Base-by-base conservation (phyloP, 1,140 invertebrate species). In the Drosophila insularis region DNA sequence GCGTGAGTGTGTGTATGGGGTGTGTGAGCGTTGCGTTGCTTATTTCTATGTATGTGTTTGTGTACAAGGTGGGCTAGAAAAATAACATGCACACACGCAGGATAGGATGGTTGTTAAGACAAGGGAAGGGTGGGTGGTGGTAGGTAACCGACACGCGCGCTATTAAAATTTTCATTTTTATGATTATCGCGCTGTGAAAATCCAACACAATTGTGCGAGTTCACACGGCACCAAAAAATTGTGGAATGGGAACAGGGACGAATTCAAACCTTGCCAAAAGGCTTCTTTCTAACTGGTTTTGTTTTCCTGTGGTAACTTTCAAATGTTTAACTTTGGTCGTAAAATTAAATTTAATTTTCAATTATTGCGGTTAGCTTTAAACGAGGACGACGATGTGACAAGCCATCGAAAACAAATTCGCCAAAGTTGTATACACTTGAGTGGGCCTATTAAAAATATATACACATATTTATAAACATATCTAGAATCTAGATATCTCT, bases 301-400 rank as follows among this genome's bases (percentile, higher is more conserved):
- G 64, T 68, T 54, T 23, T 19, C 27, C 70, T 13, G 40, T 10
- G 43, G 43, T 17, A 19, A 21, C 43, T 50, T 60, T 53, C 72
- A 76, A 76, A 75, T 87, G 75, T 86, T 80, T 72, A 90, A 86
- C 86, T 86, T 90, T 80, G 71, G 69, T 63, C 74, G 82, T 90
- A 86, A 90, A 90, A 86, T 90, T 78, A 90, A 71, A 90, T 82
- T 90, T 90, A 90, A 90, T 90, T 90, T 90, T 86, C 87, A 90
- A 90, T 90, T 90, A 90, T 77, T 71, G 71, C 77, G 78, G 74
- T 68, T 75, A 72, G 71, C 74, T 71, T 71, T 76, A 66, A 37
- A 37, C 35, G 64, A 65, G 62, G 64, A 56, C 43, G 67, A 54
- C 61, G 5, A 55, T 39, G 64, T 62, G 62, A 73, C 62, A 53